A percentile compares a stretch with the other conserved stretches of the same genome.
Evolutionary conservation across 2,113 vertebrate genomes (phyloP).

Genomic region (Albula goreensis): DNA sequence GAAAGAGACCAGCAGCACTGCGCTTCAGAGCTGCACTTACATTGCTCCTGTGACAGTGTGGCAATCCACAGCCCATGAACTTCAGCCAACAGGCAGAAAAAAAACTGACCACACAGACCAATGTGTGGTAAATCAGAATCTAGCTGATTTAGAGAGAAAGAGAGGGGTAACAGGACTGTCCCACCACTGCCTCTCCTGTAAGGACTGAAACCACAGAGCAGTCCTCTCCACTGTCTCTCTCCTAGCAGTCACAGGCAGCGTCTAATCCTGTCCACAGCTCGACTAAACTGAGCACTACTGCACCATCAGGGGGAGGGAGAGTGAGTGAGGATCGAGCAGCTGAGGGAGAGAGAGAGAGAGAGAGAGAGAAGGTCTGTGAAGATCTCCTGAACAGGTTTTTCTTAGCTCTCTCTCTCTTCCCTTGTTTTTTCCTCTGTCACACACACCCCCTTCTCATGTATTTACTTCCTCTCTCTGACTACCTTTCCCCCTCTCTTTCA

Average conservation of each 20-base stretch:
- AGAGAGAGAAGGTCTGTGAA: conserved; percentile 47
- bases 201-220: not conserved
- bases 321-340: conserved; percentile 61
- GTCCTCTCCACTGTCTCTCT: not conserved
- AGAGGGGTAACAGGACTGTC: conserved; percentile 32
- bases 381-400: conserved; percentile 29
- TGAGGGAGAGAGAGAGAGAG: conserved; percentile 48
- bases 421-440: not conserved
- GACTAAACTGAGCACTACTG: conserved; percentile 7
- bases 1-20: conserved; percentile 39
- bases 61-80: not conserved
- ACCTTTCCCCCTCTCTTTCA: conserved; percentile 24
- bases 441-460: not conserved
- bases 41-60: conserved; percentile 11
- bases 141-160: conserved; percentile 17
- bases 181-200: conserved; percentile 1
- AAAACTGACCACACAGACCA: not conserved
- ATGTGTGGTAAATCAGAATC: not conserved
- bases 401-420: conserved; percentile 24
- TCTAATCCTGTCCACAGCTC: conserved; percentile 22
- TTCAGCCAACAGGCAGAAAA: conserved; percentile 14
- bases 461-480: not conserved
- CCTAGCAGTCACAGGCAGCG: not conserved
- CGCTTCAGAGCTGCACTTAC: not conserved
- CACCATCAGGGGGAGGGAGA: conserved; percentile 55